Conservation (phyloP, 2,113 vertebrate genomes). For the Gnathonemus echidnorhynchus region DNA sequence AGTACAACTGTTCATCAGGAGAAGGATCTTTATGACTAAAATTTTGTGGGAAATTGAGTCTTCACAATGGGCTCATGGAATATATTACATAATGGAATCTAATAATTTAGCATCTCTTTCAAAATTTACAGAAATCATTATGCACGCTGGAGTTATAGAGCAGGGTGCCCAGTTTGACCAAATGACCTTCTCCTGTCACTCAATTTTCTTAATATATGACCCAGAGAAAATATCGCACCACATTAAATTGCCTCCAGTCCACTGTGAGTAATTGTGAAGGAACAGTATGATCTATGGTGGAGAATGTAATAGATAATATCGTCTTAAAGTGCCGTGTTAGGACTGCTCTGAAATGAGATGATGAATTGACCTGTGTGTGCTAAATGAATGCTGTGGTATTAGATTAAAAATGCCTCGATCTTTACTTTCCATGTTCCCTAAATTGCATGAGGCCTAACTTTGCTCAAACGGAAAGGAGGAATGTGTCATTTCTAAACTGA, state of each 20-base stretch:
- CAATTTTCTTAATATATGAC: neutral
- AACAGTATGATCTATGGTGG: constrained; percentile 4
- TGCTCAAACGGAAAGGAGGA: neutral
- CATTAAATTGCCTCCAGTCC: neutral
- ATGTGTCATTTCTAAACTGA: neutral
- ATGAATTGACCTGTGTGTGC: constrained; percentile 1
- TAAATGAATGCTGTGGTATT: neutral
- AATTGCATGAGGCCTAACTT: neutral
- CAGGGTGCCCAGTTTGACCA: neutral
- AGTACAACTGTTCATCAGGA: neutral
- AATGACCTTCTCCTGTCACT: neutral
- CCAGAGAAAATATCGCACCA: neutral
- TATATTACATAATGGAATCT: neutral
- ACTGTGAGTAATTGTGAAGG: neutral
- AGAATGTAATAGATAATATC: constrained; percentile 20
- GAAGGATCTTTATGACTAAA: neutral
- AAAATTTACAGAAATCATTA: neutral
- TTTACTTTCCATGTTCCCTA: neutral
- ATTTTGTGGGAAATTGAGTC: neutral
- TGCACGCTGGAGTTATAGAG: neutral
- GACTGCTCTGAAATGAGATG: constrained; percentile 7
- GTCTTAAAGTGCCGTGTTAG: constrained; percentile 2
- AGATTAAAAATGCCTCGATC: constrained; percentile 8
- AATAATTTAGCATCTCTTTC: neutral
- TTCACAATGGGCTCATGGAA: neutral